Conservation (phyloP, 2,113 vertebrate species). For the Hippocampus zosterae region DNA sequence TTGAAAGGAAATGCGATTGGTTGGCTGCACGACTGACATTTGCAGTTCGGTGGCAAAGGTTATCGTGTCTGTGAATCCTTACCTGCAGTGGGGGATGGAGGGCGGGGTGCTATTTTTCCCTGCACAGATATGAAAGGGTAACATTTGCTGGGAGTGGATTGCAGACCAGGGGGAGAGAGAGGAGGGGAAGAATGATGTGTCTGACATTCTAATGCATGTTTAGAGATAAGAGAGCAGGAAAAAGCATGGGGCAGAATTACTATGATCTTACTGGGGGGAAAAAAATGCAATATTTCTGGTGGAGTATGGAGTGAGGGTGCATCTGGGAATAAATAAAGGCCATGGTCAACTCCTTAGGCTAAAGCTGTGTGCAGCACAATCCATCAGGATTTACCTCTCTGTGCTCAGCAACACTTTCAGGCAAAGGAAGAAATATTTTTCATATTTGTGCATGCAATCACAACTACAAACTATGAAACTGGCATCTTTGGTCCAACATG, state of each 20-base stretch:
- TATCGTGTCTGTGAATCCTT: slow-evolving; percentile 52
- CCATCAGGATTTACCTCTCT: slow-evolving; percentile 33
- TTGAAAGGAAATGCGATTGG: slow-evolving; percentile 38
- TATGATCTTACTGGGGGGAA: slow-evolving; percentile 20
- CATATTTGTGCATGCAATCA: neutral
- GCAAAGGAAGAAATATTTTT: neutral
- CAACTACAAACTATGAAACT: neutral
- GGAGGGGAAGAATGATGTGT: slow-evolving; percentile 38
- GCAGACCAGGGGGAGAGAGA: slow-evolving; percentile 18
- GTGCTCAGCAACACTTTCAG: slow-evolving; percentile 11
- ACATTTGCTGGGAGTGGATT: slow-evolving; percentile 59
- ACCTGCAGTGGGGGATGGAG: slow-evolving; percentile 16
- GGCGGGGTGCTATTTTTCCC: slow-evolving; percentile 24
- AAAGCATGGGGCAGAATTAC: slow-evolving; percentile 15
- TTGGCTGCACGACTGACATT: slow-evolving; percentile 52
- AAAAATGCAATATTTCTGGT: slow-evolving; percentile 28
- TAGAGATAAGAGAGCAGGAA: slow-evolving; percentile 28
- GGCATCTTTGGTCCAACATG: neutral
- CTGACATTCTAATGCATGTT: slow-evolving; percentile 63
- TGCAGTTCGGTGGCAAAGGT: slow-evolving; percentile 56
- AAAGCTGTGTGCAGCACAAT: slow-evolving; percentile 32
- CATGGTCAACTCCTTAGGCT: slow-evolving; percentile 36
- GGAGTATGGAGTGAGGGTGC: slow-evolving; percentile 20
- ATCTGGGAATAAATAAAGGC: slow-evolving; percentile 26
- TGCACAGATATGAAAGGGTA: slow-evolving; percentile 58